Evolutionary conservation across 2,797 vertebrate genomes (phyloP).

Genomic region (Eupleurogrammus muticus): DNA sequence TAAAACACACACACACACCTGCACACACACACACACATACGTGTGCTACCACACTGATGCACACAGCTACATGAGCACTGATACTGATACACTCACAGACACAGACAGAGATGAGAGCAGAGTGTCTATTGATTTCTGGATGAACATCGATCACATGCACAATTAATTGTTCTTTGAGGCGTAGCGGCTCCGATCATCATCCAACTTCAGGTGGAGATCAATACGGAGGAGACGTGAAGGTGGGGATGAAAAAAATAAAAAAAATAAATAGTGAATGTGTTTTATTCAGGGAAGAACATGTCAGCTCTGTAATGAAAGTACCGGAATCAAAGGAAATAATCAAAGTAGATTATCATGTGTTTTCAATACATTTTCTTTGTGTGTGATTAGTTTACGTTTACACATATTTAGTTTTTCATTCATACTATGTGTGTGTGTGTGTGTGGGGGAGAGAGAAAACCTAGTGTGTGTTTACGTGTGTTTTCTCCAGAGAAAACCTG

Average conservation of each 20-base stretch:
- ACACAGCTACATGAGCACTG: conserved; percentile 3
- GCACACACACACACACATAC: not conserved
- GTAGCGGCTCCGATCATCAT: conserved; percentile 63
- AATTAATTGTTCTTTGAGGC: conserved; percentile 83
- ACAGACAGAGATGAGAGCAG: conserved; percentile 29
- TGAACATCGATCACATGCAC: conserved; percentile 82
- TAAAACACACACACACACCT: too few species aligned
- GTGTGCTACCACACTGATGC: not conserved
- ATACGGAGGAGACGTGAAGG: conserved; percentile 34
- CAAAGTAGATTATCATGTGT: too few species aligned
- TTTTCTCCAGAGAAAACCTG: not conserved
- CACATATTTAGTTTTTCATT: not conserved
- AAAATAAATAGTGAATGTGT: conserved; percentile 7
- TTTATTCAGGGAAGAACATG: conserved; percentile 17
- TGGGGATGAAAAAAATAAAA: not conserved
- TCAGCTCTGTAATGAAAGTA: not conserved
- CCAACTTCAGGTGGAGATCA: conserved; percentile 65
- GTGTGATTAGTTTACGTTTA: not conserved
- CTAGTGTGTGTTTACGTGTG: not conserved
- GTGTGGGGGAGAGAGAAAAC: not conserved
- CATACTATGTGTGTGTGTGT: not conserved
- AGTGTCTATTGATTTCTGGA: conserved; percentile 71
- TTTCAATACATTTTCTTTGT: too few species aligned
- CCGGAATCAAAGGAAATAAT: too few species aligned
- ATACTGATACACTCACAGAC: conserved; percentile 26